Base-by-base conservation (phyloP, 2,888 invertebrate species). In the Habrosyne pyritoides region DNA sequence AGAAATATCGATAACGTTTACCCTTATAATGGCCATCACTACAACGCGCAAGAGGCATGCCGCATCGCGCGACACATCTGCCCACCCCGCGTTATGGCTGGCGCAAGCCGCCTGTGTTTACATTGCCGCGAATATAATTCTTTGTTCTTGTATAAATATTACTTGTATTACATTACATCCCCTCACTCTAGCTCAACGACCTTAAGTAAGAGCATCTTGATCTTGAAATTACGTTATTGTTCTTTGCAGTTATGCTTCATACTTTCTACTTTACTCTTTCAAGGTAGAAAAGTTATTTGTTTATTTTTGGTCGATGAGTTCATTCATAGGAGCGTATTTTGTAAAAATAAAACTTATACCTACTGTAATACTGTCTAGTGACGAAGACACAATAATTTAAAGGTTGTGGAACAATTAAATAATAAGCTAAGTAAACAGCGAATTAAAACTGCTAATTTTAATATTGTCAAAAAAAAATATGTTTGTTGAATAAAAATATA, bases 51-150 rank as follows among this genome's bases (percentile, higher is more conserved):
- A 47, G 55, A 59, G 52, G 59, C 57, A 59, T 46, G 60, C 54
- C 56, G 59, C 42, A 42, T 42, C 42, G 42, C 66, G 71, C 68
- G 75, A 77, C 79, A 80, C 81, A 80, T 79, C 79, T 79, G 81
- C 76, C 69, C 64, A 57, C 63, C 67, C 69, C 66, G 64, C 60
- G 64, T 61, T 56, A 57, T 62, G 59, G 64, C 58, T 54, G 58
- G 59, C 42, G 42, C 42, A 42, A n/a, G 61, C 63, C 68, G 61
- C 66, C 60, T 57, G 68, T 75, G 73, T 77, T 75, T 74, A 70
- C 76, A 73, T 75, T 75, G 66, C 74, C 64, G 66, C 71, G 64
- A 77, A 79, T 75, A 79, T 81, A 77, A 78, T 80, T 81, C 79
- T 77, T 82, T 77, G 76, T 80, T 73, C 70, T 50, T 30, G 30